Evolutionary conservation across 2,797 vertebrate genomes (phyloP).

Genomic region (Argentina silus): DNA sequence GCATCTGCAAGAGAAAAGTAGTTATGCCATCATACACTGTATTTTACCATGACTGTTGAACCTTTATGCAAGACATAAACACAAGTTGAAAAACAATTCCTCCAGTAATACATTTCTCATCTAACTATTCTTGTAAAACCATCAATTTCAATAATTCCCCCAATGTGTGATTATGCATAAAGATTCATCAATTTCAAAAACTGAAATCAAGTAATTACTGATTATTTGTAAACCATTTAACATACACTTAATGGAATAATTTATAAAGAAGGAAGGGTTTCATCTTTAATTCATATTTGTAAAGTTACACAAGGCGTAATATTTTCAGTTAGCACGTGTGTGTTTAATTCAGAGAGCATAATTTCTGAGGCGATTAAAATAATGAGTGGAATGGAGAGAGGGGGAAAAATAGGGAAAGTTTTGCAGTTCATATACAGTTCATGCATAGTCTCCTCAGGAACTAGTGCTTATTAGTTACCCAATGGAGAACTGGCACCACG

Average conservation of each 20-base stretch:
- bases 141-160: conserved; percentile 4
- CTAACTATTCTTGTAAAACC: neutral
- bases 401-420: conserved; percentile 42
- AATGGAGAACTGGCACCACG: conserved; percentile 43
- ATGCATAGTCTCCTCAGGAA: conserved; percentile 58
- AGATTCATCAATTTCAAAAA: conserved; percentile 37
- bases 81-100: neutral
- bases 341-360: conserved; percentile 39
- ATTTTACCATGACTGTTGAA: neutral
- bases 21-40: neutral
- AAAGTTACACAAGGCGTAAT: conserved; percentile 42
- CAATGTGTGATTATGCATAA: conserved; percentile 14
- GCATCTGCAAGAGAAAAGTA: neutral
- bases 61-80: neutral
- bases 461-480: conserved; percentile 64
- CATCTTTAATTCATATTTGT: conserved; percentile 47
- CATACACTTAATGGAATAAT: conserved; percentile 35
- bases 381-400: conserved; percentile 42
- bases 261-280: conserved; percentile 37
- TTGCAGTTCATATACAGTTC: conserved; percentile 65
- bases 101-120: neutral
- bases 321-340: conserved; percentile 27
- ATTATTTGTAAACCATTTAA: conserved; percentile 50
- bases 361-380: conserved; percentile 61
- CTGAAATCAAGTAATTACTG: conserved; percentile 34